These are phyloP conservation scores for Ptilorrhoa leucosticta DNA, from an alignment of 2,113 vertebrate genomes.

Conservation along the genomic window DNA sequence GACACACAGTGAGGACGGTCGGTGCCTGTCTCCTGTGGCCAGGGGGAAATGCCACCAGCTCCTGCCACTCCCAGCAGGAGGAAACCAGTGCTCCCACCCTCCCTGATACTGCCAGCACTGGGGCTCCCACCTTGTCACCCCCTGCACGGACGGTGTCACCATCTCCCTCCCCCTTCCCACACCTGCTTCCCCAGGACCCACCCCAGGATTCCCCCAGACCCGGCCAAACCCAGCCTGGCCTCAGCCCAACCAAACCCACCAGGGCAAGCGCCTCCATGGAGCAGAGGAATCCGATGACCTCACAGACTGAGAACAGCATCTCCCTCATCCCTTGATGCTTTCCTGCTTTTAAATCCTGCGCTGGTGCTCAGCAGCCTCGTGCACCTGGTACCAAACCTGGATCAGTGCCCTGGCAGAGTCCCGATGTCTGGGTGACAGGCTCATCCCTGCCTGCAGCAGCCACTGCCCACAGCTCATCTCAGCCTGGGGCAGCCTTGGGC, in stretches of 20 bases:
- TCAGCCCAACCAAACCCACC: neutral
- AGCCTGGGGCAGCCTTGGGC: neutral
- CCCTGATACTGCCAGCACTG: neutral
- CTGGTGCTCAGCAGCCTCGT: neutral
- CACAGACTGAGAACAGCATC: neutral
- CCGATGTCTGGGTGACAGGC: neutral
- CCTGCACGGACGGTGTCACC: fast-evolving
- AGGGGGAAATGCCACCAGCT: neutral
- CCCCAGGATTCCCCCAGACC: neutral
- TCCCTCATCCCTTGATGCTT: neutral
- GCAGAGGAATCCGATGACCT: fast-evolving
- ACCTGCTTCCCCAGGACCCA: neutral
- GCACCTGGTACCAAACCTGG: fast-evolving
- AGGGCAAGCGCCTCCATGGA: fast-evolving
- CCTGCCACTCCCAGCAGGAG: neutral
- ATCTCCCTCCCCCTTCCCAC: neutral
- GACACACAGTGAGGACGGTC: fast-evolving
- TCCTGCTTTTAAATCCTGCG: neutral
- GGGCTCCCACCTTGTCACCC: neutral
- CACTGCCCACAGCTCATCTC: fast-evolving
- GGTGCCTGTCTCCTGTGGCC: neutral
- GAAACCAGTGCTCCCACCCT: neutral
- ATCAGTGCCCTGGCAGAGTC: neutral
- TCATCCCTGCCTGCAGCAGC: neutral
- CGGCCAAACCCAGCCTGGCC: neutral